A percentile compares a stretch with the other conserved stretches of the same genome.
These are phyloP conservation scores for Tapera naevia DNA, from an alignment of 2,797 vertebrate species.

Conservation along the genomic window DNA sequence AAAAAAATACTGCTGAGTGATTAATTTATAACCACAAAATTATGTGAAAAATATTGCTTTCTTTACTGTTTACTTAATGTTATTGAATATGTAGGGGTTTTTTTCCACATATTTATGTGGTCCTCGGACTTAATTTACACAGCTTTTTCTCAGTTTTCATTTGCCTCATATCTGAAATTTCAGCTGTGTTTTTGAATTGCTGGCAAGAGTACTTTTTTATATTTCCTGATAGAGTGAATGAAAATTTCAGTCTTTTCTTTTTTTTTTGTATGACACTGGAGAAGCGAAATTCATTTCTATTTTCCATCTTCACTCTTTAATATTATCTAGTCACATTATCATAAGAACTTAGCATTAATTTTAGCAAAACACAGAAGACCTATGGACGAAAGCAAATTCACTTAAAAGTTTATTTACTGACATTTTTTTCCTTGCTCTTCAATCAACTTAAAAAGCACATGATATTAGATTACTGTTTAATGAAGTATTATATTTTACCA, in stretches of 20 bases:
- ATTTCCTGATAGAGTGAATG: neutral
- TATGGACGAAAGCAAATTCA: neutral
- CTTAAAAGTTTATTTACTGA: neutral
- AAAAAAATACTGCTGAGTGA: neutral
- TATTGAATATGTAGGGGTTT: neutral
- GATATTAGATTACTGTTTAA: neutral
- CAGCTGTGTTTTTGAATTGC: neutral
- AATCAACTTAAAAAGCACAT: neutral
- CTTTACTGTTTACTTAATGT: neutral
- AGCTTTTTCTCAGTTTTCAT: neutral
- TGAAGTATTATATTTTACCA: slow-evolving; percentile 13
- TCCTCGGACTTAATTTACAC: neutral
- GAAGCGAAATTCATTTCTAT: neutral
- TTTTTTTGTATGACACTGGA: neutral
- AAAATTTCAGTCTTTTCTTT: neutral
- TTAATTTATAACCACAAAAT: neutral
- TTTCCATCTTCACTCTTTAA: neutral
- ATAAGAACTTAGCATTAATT: neutral
- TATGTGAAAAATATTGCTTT: neutral
- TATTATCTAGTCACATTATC: neutral
- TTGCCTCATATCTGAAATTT: slow-evolving; percentile 2
- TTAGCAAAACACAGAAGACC: neutral
- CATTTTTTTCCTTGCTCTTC: neutral
- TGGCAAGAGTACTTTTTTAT: neutral
- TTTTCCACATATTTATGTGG: neutral